Conservation (phyloP, 2,113 vertebrate genomes). For the Urocitellus parryii region DNA sequence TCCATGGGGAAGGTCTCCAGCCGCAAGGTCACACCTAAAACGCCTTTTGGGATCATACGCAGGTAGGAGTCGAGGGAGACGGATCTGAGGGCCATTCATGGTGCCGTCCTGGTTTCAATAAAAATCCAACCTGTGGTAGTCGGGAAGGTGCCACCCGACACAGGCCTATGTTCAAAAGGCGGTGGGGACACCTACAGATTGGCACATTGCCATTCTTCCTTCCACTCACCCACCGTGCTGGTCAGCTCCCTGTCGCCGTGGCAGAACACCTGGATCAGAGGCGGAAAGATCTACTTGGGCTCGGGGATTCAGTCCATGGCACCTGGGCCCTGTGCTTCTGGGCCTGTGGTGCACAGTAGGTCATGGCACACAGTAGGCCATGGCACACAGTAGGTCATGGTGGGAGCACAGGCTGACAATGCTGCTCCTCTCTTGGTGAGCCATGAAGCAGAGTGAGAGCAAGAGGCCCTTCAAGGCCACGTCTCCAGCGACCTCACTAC, state of each 20-base stretch:
- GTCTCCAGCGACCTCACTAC: background rate
- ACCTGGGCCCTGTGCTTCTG: too few species aligned
- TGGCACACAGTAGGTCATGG: too few species aligned
- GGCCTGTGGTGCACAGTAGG: too few species aligned
- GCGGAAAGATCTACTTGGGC: too few species aligned
- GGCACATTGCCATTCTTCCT: too few species aligned
- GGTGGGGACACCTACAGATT: background rate
- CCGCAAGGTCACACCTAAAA: background rate
- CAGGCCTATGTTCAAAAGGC: accelerated
- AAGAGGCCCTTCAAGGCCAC: too few species aligned
- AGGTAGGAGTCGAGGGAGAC: background rate
- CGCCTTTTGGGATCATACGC: too few species aligned
- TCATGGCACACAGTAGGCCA: too few species aligned
- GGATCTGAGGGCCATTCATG: accelerated
- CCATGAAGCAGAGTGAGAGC: background rate
- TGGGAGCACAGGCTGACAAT: too few species aligned
- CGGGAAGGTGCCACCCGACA: background rate
- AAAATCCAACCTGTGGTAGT: accelerated
- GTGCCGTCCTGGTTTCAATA: background rate
- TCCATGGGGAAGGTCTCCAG: background rate
- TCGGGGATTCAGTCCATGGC: background rate
- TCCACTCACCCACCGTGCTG: too few species aligned
- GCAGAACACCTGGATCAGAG: background rate
- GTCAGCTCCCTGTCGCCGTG: background rate
- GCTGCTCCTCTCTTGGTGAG: too few species aligned